phyloP scores from a whole-genome alignment of 2,113 vertebrate species.

The Terrapene triunguis region DNA sequence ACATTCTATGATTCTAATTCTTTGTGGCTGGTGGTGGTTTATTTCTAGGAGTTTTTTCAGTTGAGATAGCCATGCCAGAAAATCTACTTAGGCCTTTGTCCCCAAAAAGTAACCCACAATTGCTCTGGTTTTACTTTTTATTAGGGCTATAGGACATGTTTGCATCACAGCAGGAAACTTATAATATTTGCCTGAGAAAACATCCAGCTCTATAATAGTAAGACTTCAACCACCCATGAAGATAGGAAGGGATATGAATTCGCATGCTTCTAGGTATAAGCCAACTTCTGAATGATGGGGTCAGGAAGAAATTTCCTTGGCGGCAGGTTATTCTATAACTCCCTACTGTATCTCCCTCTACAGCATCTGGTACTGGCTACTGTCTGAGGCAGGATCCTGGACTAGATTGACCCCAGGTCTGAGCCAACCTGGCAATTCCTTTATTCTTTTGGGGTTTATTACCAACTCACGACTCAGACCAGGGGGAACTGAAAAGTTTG shows the following conservation, averaged over 20 bases:
- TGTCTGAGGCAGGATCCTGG: fast-evolving
- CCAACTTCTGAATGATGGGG: background rate
- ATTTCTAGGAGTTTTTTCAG: background rate
- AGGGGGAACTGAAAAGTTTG: background rate
- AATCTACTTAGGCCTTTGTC: background rate
- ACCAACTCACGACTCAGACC: background rate
- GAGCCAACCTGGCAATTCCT: fast-evolving
- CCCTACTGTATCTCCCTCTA: background rate
- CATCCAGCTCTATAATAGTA: background rate
- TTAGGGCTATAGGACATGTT: background rate
- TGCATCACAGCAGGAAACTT: background rate
- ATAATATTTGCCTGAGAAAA: background rate
- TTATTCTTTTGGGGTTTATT: background rate
- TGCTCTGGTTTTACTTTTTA: background rate
- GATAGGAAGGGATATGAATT: background rate
- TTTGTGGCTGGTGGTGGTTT: background rate
- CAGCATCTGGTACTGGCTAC: background rate
- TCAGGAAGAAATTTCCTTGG: background rate
- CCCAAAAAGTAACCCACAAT: fast-evolving
- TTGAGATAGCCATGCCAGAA: fast-evolving
- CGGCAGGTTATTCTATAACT: background rate
- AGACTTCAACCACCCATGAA: background rate
- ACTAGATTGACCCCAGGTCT: background rate
- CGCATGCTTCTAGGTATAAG: background rate
- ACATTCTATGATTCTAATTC: no score